Percentiles rank a stretch among this genome's conserved stretches.
These are phyloP conservation scores for Tetragnatha versicolor DNA, from an alignment of 1,140 invertebrate genomes.

Conservation along the genomic window DNA sequence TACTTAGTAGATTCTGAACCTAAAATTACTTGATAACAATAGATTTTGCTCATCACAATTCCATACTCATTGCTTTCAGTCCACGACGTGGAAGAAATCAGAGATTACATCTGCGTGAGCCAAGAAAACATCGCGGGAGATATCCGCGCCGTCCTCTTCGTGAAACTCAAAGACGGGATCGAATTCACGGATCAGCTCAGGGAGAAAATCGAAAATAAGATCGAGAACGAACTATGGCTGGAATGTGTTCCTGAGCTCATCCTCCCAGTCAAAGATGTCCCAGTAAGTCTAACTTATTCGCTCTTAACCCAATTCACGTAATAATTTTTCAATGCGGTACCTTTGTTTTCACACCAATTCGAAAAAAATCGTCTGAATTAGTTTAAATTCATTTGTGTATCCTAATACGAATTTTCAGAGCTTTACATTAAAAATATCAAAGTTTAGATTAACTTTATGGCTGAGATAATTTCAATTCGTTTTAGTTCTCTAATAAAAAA, in stretches of 20 bases:
- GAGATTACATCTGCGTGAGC: conserved; percentile 25
- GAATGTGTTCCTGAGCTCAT: conserved; percentile 68
- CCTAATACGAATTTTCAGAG: not conserved
- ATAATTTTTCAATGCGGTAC: not conserved
- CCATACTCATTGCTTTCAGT: conserved; percentile 5
- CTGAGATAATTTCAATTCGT: not conserved
- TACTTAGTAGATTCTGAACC: not conserved
- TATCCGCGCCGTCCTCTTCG: conserved; percentile 63
- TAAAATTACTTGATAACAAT: not conserved
- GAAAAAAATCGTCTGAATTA: not conserved
- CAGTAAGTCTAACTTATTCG: conserved; percentile 64
- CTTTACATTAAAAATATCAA: not conserved
- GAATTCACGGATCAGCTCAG: conserved; percentile 64
- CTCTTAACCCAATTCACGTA: not conserved
- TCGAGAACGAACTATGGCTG: conserved; percentile 66
- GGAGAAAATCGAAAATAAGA: conserved; percentile 62
- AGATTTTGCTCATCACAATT: not conserved
- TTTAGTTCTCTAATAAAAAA: too few relatives aligned
- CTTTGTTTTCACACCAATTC: not conserved
- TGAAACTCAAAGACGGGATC: conserved; percentile 65
- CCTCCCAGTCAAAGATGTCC: conserved; percentile 68
- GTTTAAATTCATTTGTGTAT: not conserved
- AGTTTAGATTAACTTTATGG: not conserved
- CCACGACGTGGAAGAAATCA: conserved; percentile 25
- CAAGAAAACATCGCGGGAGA: not conserved